Conservation (phyloP, 2,113 vertebrate genomes). For the Plestiodon gilberti region DNA sequence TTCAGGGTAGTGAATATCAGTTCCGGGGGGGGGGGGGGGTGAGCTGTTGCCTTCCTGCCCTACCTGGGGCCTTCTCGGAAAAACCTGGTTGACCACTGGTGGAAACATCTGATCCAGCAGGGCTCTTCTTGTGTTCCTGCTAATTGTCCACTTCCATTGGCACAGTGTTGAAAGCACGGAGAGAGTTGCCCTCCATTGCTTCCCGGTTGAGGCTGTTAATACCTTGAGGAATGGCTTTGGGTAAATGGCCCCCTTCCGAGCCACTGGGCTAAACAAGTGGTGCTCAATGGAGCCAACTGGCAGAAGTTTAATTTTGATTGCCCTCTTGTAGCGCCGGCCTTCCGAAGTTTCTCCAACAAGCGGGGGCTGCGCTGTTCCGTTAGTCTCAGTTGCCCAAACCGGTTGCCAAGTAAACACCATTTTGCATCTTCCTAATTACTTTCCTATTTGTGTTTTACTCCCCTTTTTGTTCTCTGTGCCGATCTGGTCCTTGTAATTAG, state of each 20-base stretch:
- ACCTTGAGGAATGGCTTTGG: neutral
- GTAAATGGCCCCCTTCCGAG: conserved; percentile 9
- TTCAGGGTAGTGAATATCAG: no score
- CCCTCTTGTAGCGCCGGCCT: conserved; percentile 55
- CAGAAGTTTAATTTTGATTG: conserved; percentile 66
- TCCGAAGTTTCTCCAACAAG: conserved; percentile 70
- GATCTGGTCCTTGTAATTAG: conserved; percentile 78
- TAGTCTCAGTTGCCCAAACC: conserved; percentile 68
- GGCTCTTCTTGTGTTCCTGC: no score
- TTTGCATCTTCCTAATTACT: conserved; percentile 78
- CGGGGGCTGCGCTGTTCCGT: conserved; percentile 65
- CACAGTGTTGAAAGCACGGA: accelerated
- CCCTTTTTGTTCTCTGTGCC: conserved; percentile 69
- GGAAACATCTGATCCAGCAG: no score
- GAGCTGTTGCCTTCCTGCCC: no score
- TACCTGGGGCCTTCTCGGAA: no score
- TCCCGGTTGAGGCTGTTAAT: conserved; percentile 13
- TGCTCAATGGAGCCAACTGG: conserved; percentile 41
- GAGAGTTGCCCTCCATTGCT: no score
- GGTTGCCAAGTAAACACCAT: conserved; percentile 74
- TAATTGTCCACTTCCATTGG: accelerated
- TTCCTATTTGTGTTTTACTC: conserved; percentile 81
- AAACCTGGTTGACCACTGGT: no score
- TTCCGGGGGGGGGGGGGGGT: no score
- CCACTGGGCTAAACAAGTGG: neutral